phyloP scores from a whole-genome alignment of 2,113 vertebrate genomes.

The Phyllopteryx taeniolatus region DNA sequence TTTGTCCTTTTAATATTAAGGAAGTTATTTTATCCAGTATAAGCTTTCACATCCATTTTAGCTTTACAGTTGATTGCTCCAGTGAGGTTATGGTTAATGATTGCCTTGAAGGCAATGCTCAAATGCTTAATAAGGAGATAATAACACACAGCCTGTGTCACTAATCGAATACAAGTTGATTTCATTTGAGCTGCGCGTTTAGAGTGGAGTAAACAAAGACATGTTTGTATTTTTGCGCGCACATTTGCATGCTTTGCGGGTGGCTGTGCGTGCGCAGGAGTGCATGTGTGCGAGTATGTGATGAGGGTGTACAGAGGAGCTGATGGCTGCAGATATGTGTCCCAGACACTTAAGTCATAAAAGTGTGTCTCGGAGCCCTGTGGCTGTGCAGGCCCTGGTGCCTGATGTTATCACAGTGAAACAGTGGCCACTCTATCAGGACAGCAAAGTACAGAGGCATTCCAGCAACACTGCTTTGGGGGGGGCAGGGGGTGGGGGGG shows the following conservation, averaged over 20 bases:
- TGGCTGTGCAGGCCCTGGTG: slow-evolving; percentile 65
- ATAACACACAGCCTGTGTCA: neutral
- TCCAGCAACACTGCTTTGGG: slow-evolving; percentile 44
- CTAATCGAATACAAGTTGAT: neutral
- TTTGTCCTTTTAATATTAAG: neutral
- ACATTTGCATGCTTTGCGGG: slow-evolving; percentile 2
- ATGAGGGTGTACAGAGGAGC: slow-evolving; percentile 52
- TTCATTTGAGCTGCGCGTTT: neutral
- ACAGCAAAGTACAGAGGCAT: slow-evolving; percentile 63
- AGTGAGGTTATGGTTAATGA: neutral
- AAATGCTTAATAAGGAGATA: neutral
- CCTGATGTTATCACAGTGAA: slow-evolving; percentile 75
- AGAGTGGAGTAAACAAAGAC: neutral
- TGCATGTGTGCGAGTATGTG: slow-evolving; percentile 45
- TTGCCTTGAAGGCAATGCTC: neutral
- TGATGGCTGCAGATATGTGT: slow-evolving; percentile 67
- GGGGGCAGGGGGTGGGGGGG: slow-evolving; percentile 4
- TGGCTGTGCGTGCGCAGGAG: slow-evolving; percentile 15
- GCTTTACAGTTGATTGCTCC: neutral
- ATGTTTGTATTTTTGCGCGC: neutral
- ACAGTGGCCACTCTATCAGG: slow-evolving; percentile 61
- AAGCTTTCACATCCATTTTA: neutral
- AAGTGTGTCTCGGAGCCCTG: slow-evolving; percentile 65
- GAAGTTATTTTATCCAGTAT: neutral
- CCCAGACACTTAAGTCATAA: slow-evolving; percentile 70